Base-by-base conservation (phyloP, 2,888 invertebrate species). In the Melanostoma mellinum region DNA sequence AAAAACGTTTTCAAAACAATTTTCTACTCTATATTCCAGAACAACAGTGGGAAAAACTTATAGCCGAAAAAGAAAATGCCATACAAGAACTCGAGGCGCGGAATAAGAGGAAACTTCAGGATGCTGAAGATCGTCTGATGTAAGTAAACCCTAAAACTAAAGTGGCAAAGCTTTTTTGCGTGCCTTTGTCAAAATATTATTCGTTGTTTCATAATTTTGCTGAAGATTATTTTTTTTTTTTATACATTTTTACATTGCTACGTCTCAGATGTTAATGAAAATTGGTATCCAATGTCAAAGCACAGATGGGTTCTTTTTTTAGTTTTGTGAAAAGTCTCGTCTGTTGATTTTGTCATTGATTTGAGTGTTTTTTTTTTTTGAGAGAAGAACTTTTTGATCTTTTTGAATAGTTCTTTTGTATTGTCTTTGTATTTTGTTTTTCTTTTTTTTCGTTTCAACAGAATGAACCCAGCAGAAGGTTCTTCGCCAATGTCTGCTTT, bases 61-160 rank as follows among this genome's bases (percentile, higher is more conserved):
- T 92, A 53, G 90, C 92, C 84, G 93, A 94, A 86, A 93, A 93
- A 87, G 93, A 93, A 76, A 92, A 93, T 86, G 93, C 93, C 0
- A 87, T 93, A 38, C 91, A 92, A 85, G 89, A 92, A 52, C 89
- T 93, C 42, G 92, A 93, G 89, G 92, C 92, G 81, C 92, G 93
- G 87, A 93, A 93, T 88, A 91, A 92, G 82, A 88, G 89, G 77
- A 90, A 90, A 86, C 81, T 91, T 55, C 88, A 89, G 35, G 90
- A 89, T 77, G 89, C 89, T 75, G 91, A 91, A 85, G 89, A 90
- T 78, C 89, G 92, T 90, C 91, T 93, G 85, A 92, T 92, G 93
- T 93, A 89, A 90, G 89, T 88, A 55, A 8, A 32, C 9, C 32
- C 33, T 42, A 5, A 9, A 6, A 4, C 4, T 38, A 36, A 2